Conservation (phyloP, 2,113 vertebrate species). For the Mohoua ochrocephala region DNA sequence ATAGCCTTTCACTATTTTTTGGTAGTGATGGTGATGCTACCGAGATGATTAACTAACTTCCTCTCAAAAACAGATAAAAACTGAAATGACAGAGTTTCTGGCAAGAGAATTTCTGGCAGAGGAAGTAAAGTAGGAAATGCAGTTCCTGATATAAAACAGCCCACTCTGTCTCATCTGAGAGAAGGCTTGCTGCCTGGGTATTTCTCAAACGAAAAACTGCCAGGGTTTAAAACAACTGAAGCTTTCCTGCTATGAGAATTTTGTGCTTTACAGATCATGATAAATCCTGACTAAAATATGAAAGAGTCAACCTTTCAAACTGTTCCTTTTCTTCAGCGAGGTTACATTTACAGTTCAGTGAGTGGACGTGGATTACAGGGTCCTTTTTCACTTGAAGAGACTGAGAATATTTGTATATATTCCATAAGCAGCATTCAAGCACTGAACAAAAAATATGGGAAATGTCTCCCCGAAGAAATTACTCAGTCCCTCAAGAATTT, state of each 20-base stretch:
- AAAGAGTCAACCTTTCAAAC: background rate
- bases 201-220: slow-evolving; percentile 29
- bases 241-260: background rate
- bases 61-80: background rate
- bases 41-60: slow-evolving; percentile 9
- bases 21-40: background rate
- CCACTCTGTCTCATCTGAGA: slow-evolving; percentile 3
- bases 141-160: slow-evolving; percentile 22
- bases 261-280: background rate
- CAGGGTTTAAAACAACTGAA: background rate
- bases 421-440: background rate
- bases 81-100: slow-evolving; percentile 35
- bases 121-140: slow-evolving; percentile 27
- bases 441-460: background rate
- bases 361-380: background rate
- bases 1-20: background rate
- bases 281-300: background rate
- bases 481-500: background rate
- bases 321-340: background rate
- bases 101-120: slow-evolving; percentile 38
- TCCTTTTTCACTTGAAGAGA: background rate
- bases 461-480: background rate
- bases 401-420: background rate
- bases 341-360: background rate
- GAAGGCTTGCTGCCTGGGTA: background rate